These are phyloP conservation scores for Nomada lathburiana DNA, from an alignment of 2,888 invertebrate species.

Conservation along the genomic window DNA sequence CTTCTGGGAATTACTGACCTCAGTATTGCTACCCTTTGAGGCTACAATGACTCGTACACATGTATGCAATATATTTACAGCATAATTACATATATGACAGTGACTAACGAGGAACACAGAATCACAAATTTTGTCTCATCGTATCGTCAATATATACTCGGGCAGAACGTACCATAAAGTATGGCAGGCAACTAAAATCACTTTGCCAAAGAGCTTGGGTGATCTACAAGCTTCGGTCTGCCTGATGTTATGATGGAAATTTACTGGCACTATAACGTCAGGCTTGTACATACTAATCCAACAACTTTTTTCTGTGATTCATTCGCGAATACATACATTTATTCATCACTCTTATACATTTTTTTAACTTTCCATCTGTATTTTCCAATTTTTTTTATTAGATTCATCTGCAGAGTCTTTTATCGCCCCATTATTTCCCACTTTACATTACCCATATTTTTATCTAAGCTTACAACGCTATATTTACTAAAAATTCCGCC, in stretches of 20 bases:
- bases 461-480: too few species aligned
- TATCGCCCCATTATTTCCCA: too few species aligned
- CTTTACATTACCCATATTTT: too few species aligned
- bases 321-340: too few species aligned
- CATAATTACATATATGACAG: conserved; percentile 8
- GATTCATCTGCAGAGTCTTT: too few species aligned
- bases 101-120: conserved; percentile 5
- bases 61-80: background rate
- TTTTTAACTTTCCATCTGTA: too few species aligned
- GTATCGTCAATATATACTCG: background rate
- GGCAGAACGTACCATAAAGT: background rate
- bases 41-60: background rate
- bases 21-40: conserved; percentile 8
- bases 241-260: background rate
- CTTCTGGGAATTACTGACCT: conserved; percentile 3
- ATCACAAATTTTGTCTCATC: background rate
- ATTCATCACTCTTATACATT: too few species aligned
- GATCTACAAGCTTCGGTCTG: background rate
- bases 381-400: too few species aligned
- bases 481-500: too few species aligned
- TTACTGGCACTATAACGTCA: background rate
- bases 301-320: background rate
- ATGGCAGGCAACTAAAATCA: background rate
- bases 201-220: background rate
- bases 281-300: background rate